Evolutionary conservation across 2,113 vertebrate species (phyloP).

Genomic region (Rana temporaria): DNA sequence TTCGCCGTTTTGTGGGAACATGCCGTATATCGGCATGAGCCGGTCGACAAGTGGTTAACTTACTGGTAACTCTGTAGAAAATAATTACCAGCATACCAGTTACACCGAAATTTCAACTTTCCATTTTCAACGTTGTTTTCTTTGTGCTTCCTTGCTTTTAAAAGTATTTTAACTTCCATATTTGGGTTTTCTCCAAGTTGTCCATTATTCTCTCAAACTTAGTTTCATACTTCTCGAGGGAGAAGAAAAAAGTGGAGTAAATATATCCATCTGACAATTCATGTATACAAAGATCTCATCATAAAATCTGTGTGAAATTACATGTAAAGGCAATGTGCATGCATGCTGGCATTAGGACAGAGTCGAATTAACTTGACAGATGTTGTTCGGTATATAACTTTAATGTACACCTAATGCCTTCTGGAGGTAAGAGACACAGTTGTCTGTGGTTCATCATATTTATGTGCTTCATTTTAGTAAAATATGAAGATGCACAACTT

Average conservation of each 20-base stretch:
- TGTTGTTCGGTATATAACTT: slow-evolving; percentile 56
- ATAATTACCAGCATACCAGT: no score
- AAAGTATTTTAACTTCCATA: not conserved
- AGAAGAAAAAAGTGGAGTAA: slow-evolving; percentile 58
- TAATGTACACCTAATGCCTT: slow-evolving; percentile 22
- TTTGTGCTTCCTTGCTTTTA: not conserved
- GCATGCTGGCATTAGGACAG: slow-evolving; percentile 45
- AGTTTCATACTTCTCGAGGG: slow-evolving; percentile 71
- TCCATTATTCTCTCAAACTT: slow-evolving; percentile 68
- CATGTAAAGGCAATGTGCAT: slow-evolving; percentile 68
- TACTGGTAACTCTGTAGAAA: no score
- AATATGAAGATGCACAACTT: not conserved
- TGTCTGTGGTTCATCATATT: slow-evolving; percentile 9
- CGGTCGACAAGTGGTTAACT: no score
- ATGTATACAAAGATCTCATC: slow-evolving; percentile 60
- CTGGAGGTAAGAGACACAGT: slow-evolving; percentile 25
- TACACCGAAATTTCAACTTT: not conserved
- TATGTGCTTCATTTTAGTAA: not conserved
- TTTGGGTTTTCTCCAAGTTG: slow-evolving; percentile 64
- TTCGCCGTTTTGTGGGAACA: no score
- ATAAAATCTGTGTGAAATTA: slow-evolving; percentile 69
- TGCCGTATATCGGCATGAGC: no score
- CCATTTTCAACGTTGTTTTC: not conserved
- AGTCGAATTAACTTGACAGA: slow-evolving; percentile 62
- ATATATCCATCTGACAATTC: slow-evolving; percentile 62